Conservation (phyloP, 2,113 vertebrate species). For the Misgurnus mizolepis region DNA sequence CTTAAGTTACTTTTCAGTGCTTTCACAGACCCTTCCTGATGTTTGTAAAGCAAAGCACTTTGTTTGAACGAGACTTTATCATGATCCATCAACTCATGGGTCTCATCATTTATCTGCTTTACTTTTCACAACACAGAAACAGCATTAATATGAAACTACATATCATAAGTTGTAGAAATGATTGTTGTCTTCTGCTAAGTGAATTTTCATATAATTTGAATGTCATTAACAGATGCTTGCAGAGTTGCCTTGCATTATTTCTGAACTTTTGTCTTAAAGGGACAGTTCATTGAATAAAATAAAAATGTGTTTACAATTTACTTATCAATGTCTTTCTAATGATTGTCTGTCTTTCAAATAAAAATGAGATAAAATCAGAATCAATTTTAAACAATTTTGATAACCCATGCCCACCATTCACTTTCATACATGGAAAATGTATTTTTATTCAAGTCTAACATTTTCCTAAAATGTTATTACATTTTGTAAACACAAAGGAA, state of each 20-base stretch:
- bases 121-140: neutral
- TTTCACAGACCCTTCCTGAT: neutral
- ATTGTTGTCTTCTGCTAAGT: neutral
- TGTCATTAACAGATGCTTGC: constrained; percentile 8
- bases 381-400: too few relatives aligned
- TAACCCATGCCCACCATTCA: too few relatives aligned
- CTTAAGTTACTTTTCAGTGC: constrained; percentile 7
- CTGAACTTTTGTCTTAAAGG: constrained; percentile 5
- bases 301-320: too few relatives aligned
- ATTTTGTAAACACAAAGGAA: too few relatives aligned
- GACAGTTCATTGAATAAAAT: too few relatives aligned
- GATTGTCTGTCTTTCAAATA: neutral
- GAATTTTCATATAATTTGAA: constrained; percentile 5
- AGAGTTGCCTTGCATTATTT: neutral
- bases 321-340: neutral
- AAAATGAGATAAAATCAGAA: too few relatives aligned
- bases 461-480: too few relatives aligned
- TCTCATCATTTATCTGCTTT: neutral
- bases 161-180: neutral
- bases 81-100: neutral
- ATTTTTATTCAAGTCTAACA: too few relatives aligned
- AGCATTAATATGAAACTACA: neutral
- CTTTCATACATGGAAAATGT: too few relatives aligned
- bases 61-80: neutral
- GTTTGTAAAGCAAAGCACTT: neutral